A percentile compares a stretch with the other conserved stretches of the same genome.
phyloP scores from a whole-genome alignment of 2,113 vertebrate species.

The Sclerurus mexicanus region DNA sequence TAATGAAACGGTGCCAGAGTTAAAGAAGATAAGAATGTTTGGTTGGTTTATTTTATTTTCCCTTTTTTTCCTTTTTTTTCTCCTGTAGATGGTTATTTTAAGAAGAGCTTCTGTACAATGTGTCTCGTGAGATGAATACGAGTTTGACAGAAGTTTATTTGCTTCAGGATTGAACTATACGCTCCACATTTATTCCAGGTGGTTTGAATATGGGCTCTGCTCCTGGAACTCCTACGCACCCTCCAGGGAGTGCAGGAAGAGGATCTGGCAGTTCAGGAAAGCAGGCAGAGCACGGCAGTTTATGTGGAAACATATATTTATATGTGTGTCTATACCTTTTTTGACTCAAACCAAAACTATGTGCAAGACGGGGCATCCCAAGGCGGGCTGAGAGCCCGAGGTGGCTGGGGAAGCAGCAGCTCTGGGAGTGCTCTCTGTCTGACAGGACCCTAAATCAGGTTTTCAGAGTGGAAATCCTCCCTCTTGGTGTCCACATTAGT shows the following conservation, averaged over 20 bases:
- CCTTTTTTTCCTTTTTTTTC: accelerated
- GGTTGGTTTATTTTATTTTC: not conserved
- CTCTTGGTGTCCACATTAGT: not conserved
- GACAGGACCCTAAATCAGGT: not conserved
- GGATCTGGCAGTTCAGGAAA: not conserved
- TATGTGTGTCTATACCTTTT: not conserved
- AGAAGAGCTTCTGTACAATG: not conserved
- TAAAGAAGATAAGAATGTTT: not conserved
- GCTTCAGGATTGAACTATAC: not conserved
- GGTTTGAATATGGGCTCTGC: not conserved
- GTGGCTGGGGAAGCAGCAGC: not conserved
- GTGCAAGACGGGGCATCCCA: not conserved
- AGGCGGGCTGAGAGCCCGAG: not conserved
- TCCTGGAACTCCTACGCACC: not conserved
- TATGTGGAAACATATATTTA: not conserved
- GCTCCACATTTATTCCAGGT: not conserved
- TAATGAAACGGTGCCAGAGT: not conserved
- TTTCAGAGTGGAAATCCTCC: not conserved
- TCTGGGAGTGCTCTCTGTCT: not conserved
- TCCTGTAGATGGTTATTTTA: not conserved
- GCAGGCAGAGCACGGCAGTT: not conserved
- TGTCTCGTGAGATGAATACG: not conserved
- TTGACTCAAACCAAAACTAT: not conserved
- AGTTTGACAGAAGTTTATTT: not conserved
- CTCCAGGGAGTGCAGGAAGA: not conserved